Evolutionary conservation across 2,797 vertebrate genomes (phyloP).

Genomic region (Hyperoplus immaculatus): DNA sequence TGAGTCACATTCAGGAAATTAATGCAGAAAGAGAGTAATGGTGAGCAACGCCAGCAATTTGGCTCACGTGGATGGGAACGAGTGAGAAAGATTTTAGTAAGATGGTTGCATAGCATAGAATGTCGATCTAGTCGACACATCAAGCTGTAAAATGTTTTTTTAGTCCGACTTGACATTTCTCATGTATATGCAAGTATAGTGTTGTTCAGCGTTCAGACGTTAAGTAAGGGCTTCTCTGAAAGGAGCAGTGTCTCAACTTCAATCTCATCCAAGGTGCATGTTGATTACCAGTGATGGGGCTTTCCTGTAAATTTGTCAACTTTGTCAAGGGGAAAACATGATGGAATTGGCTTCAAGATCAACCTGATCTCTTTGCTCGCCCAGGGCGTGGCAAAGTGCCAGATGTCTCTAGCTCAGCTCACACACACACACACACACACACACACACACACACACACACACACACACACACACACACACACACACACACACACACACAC

Average conservation of each 20-base stretch:
- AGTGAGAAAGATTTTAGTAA: slow-evolving; percentile 7
- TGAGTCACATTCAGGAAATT: slow-evolving; percentile 21
- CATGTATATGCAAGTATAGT: slow-evolving; percentile 2
- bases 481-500: slow-evolving; percentile 4
- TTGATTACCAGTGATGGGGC: slow-evolving; percentile 76
- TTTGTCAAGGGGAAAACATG: slow-evolving; percentile 76
- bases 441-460: neutral
- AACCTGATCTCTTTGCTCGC: slow-evolving; percentile 60
- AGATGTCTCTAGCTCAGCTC: slow-evolving; percentile 41
- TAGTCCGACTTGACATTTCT: slow-evolving; percentile 20
- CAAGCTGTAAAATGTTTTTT: slow-evolving; percentile 18
- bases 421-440: neutral
- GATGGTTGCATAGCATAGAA: neutral
- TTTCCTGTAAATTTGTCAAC: slow-evolving; percentile 81
- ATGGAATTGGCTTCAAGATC: slow-evolving; percentile 59
- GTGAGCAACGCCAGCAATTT: slow-evolving; percentile 8
- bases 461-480: neutral
- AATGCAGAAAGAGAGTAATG: slow-evolving; percentile 9
- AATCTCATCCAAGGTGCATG: slow-evolving; percentile 71
- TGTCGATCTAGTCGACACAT: slow-evolving; percentile 25
- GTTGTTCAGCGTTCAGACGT: slow-evolving; percentile 48
- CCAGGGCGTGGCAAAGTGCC: slow-evolving; percentile 53
- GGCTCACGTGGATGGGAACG: neutral
- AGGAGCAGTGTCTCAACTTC: slow-evolving; percentile 67
- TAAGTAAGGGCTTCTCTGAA: slow-evolving; percentile 57